Base-by-base conservation (phyloP, 2,888 invertebrate genomes). In the Podabrus alpinus region DNA sequence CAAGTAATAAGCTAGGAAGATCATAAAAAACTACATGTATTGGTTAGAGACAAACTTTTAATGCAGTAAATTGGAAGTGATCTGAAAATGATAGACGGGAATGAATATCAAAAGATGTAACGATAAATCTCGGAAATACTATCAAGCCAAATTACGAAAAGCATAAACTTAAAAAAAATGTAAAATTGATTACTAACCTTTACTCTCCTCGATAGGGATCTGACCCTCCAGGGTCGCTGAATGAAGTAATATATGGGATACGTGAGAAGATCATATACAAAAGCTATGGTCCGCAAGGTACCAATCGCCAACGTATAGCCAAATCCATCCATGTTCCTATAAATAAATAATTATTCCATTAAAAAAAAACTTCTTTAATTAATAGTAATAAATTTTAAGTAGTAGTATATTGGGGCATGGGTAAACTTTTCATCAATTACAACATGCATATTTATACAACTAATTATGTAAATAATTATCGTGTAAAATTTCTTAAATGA, bases 191-290 rank as follows among this genome's bases (percentile, higher is more conserved):
- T 73, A 84, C 83, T 88, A 87, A 94, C 94, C 93, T 95, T 96
- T 80, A 94, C 91, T 83, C 94, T 90, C 79, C 94, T 90, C 66
- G 95, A 93, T 74, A 93, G 90, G 77, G 93, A 91, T 80, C 94
- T 91, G 85, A 93, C 92, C 86, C 92, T 92, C 97, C 97, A 97
- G 76, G 97, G 97, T 84, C 93, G 91, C 88, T 97, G 97, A 79
- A 95, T 88, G 78, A 97, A 88, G 83, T 96, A 92, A 88, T 97
- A 97, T 24, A 97, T 92, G 77, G 98, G 96, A 88, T 95, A 94
- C 77, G 97, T 95, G 85, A 98, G 89, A 84, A 97, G 91, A 87
- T 98, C 97, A 89, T 94, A 97, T 80, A 97, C 91, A 86, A 96
- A 93, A 82, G 94, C 92, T 81, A 96, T 89, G 69, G 94, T 93